These are phyloP conservation scores for Chironomus tepperi DNA, from an alignment of 1,140 invertebrate species.

Conservation along the genomic window DNA sequence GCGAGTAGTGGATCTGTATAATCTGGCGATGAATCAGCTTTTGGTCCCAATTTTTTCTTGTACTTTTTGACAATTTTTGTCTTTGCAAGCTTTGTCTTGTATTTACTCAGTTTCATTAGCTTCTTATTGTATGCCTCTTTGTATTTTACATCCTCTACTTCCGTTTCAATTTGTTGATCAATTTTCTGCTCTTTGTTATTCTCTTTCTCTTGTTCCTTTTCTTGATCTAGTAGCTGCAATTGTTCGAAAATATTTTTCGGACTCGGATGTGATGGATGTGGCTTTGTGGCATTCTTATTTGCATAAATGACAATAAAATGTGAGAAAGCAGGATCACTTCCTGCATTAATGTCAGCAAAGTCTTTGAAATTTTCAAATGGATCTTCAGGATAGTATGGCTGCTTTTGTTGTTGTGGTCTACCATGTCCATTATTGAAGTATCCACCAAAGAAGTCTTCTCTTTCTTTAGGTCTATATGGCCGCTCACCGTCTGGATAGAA, in stretches of 20 bases:
- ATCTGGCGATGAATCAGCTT: conserved; percentile 31
- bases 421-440: conserved; percentile 55
- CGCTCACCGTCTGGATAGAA: neutral
- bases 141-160: conserved; percentile 32
- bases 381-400: conserved; percentile 54
- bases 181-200: conserved; percentile 35
- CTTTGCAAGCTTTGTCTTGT: conserved; percentile 56
- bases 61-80: conserved; percentile 53
- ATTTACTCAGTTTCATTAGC: conserved; percentile 46
- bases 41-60: conserved; percentile 45
- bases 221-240: conserved; percentile 57
- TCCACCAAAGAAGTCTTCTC: neutral
- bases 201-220: conserved; percentile 36
- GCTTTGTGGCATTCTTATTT: conserved; percentile 56
- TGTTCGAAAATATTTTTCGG: conserved; percentile 78
- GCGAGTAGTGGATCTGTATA: conserved; percentile 56
- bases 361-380: conserved; percentile 82
- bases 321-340: conserved; percentile 68
- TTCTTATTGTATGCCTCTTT: conserved; percentile 25
- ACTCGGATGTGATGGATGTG: conserved; percentile 42
- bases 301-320: conserved; percentile 73
- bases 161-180: conserved; percentile 26
- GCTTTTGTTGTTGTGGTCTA: conserved; percentile 42
- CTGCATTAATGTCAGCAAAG: conserved; percentile 78
- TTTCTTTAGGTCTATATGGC: neutral